Evolutionary conservation across 1,140 invertebrate species (phyloP).

Genomic region (Ridgeia piscesae): DNA sequence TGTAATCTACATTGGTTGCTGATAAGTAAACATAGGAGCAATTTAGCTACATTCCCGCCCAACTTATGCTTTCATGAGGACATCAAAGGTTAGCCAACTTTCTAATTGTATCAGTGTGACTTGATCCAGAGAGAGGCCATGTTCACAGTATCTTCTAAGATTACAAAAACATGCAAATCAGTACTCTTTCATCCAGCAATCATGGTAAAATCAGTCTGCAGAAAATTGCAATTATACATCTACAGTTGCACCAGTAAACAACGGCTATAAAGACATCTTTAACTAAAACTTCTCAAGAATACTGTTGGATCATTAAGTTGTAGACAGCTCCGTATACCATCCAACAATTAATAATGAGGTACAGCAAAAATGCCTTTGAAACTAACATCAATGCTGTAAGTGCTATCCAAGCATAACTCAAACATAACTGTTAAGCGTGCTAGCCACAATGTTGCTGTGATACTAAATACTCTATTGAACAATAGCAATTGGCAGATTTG

Average conservation of each 20-base stretch:
- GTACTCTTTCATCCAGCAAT: not conserved
- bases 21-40: not conserved
- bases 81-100: not conserved
- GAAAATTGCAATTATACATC: not conserved
- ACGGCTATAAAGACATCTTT: not conserved
- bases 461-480: not conserved
- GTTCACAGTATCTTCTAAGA: not conserved
- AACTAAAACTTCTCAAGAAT: not conserved
- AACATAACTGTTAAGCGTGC: not conserved
- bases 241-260: not conserved
- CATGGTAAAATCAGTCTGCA: not conserved
- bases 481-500: not conserved
- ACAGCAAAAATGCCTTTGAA: not conserved
- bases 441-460: not conserved
- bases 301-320: not conserved
- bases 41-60: not conserved
- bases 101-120: not conserved
- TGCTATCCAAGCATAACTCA: not conserved
- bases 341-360: not conserved
- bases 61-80: not conserved
- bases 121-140: not conserved
- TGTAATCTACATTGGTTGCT: not conserved
- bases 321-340: not conserved
- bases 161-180: not conserved
- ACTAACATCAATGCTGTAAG: not conserved